Percentiles rank a stretch among this genome's conserved stretches.
Evolutionary conservation across 2,113 vertebrate genomes (phyloP).

Genomic region (Seriola aureovittata): DNA sequence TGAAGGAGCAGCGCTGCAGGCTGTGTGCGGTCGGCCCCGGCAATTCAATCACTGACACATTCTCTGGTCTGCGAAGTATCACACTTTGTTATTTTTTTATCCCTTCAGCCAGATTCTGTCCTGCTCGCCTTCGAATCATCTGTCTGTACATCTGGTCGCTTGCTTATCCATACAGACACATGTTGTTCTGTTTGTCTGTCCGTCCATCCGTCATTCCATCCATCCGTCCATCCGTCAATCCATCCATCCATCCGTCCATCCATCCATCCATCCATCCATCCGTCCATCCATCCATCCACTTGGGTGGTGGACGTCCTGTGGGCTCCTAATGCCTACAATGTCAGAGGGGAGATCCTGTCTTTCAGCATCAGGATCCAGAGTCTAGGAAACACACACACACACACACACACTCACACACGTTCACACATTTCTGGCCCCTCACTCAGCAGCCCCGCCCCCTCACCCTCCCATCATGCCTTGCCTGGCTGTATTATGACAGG

Average conservation of each 20-base stretch:
- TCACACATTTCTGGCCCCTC: constrained; percentile 48
- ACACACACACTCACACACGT: constrained; percentile 13
- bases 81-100: constrained; percentile 25
- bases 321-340: constrained; percentile 64
- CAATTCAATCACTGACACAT: constrained; percentile 55
- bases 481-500: constrained; percentile 86
- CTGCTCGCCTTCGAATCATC: not conserved
- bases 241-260: not conserved
- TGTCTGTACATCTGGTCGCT: not conserved
- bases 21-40: constrained; percentile 61
- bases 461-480: constrained; percentile 69
- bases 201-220: constrained; percentile 29
- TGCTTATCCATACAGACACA: not conserved
- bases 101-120: constrained; percentile 7
- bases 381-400: constrained; percentile 50
- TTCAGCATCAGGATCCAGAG: constrained; percentile 80
- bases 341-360: constrained; percentile 84
- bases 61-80: constrained; percentile 29
- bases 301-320: constrained; percentile 81
- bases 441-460: constrained; percentile 52
- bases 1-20: constrained; percentile 48
- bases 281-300: constrained; percentile 57
- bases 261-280: constrained; percentile 47
- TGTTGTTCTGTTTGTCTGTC: constrained; percentile 25
- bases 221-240: constrained; percentile 4